Conservation (phyloP, 30 jellyfish, hydroid and myxozoan species). For the Hydractinia symbiolongicarpus region DNA sequence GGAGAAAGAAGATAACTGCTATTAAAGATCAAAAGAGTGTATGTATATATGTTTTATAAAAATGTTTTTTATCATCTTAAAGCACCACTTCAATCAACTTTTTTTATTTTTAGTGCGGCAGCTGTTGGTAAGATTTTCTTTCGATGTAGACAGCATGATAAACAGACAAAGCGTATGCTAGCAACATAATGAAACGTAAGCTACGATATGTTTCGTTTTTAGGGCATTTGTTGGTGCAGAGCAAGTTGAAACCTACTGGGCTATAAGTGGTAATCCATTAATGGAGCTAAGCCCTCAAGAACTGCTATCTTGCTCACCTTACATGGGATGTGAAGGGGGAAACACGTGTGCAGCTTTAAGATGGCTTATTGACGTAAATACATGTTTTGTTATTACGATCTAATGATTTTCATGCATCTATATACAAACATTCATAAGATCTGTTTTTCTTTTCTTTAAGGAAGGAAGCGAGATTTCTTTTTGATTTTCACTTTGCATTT, state of each 20-base stretch:
- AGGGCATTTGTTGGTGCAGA: slow-evolving; percentile 87
- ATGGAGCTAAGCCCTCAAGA: slow-evolving; percentile 65
- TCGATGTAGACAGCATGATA: not conserved
- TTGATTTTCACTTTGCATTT: too few relatives aligned
- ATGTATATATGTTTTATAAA: not conserved
- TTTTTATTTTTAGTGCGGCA: slow-evolving; percentile 54
- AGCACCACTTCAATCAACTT: not conserved
- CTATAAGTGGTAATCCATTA: slow-evolving; percentile 37
- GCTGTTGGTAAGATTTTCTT: slow-evolving; percentile 56
- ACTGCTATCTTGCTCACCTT: slow-evolving; percentile 65
- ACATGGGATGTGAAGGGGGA: slow-evolving; percentile 75
- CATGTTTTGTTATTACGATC: not conserved
- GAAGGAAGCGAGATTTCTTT: too few relatives aligned
- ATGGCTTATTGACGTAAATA: slow-evolving; percentile 41
- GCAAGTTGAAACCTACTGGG: slow-evolving; percentile 66
- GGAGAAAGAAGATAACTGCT: slow-evolving; percentile 16
- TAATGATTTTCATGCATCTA: not conserved
- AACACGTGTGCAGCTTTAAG: slow-evolving; percentile 65
- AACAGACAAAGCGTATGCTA: not conserved
- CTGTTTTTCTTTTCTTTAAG: too few relatives aligned
- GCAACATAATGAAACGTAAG: too few relatives aligned
- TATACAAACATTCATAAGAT: too few relatives aligned
- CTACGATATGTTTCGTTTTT: not conserved
- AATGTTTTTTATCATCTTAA: not conserved
- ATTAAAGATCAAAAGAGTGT: slow-evolving; percentile 23